phyloP scores from a whole-genome alignment of 2,797 vertebrate genomes.

The Rhynchotus rufescens region DNA sequence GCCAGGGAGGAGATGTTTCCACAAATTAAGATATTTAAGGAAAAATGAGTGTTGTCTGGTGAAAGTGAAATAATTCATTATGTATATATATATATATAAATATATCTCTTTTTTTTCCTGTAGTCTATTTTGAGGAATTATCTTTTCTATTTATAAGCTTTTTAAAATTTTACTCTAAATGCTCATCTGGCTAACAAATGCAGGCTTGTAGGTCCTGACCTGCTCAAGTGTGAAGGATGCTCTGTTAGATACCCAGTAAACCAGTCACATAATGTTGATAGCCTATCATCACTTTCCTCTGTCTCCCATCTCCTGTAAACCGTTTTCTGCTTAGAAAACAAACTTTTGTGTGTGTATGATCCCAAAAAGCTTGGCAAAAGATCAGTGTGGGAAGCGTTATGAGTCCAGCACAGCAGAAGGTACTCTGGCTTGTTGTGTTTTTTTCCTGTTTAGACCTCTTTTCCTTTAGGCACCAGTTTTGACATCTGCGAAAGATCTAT shows the following conservation, averaged over 20 bases:
- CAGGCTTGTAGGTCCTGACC: neutral
- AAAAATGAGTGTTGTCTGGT: neutral
- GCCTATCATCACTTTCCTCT: neutral
- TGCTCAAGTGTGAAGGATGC: neutral
- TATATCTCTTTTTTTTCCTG: neutral
- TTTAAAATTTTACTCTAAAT: neutral
- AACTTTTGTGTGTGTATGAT: neutral
- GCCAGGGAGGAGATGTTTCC: neutral
- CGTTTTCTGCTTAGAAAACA: neutral
- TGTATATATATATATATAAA: neutral
- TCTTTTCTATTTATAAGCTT: neutral
- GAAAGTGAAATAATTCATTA: neutral
- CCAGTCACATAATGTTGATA: neutral
- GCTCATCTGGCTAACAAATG: neutral
- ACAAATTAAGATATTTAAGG: neutral
- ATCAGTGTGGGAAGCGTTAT: neutral
- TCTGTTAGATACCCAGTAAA: neutral
- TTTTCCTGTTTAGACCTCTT: neutral
- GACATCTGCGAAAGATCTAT: neutral
- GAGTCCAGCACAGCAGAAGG: neutral
- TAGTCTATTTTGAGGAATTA: neutral
- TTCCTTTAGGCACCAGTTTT: neutral
- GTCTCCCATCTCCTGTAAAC: neutral
- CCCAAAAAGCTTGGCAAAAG: neutral
- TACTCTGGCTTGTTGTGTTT: neutral